These are phyloP conservation scores for Xenopus borealis DNA, from an alignment of 2,113 vertebrate genomes.

Conservation along the genomic window DNA sequence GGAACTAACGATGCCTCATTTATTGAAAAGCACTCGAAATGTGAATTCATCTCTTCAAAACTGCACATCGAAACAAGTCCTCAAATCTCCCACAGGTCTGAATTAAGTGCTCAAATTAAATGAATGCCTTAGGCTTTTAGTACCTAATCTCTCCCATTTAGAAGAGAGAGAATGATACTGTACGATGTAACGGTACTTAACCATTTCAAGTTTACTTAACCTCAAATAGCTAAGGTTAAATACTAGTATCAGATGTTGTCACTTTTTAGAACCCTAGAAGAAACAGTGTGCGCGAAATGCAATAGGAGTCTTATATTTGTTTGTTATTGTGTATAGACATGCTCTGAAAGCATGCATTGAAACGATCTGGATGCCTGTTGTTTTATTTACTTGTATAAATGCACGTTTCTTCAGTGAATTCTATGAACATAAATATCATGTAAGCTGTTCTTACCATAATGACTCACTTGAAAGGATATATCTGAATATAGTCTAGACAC, in stretches of 20 bases:
- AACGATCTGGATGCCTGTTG: neutral
- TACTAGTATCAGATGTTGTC: neutral
- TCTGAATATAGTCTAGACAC: constrained; percentile 10
- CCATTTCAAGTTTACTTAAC: constrained; percentile 19
- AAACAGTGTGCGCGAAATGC: neutral
- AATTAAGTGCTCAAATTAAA: constrained; percentile 42
- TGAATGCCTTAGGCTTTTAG: constrained; percentile 23
- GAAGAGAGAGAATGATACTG: neutral
- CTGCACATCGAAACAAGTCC: constrained; percentile 33
- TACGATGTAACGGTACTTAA: constrained; percentile 22
- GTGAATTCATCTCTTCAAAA: constrained; percentile 35
- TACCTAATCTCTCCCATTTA: constrained; percentile 25
- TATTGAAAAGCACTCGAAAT: constrained; percentile 15
- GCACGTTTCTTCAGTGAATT: neutral
- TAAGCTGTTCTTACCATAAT: neutral
- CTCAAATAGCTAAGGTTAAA: constrained; percentile 19
- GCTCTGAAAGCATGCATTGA: neutral
- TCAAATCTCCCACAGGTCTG: constrained; percentile 27
- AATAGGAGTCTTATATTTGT: neutral
- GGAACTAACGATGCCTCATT: constrained; percentile 21
- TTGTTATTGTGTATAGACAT: neutral
- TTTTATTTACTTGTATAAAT: neutral
- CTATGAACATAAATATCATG: neutral
- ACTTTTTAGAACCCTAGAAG: too few relatives aligned
- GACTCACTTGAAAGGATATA: neutral